Conservation (phyloP, 2,888 invertebrate genomes). For the Cyclophora punctaria region DNA sequence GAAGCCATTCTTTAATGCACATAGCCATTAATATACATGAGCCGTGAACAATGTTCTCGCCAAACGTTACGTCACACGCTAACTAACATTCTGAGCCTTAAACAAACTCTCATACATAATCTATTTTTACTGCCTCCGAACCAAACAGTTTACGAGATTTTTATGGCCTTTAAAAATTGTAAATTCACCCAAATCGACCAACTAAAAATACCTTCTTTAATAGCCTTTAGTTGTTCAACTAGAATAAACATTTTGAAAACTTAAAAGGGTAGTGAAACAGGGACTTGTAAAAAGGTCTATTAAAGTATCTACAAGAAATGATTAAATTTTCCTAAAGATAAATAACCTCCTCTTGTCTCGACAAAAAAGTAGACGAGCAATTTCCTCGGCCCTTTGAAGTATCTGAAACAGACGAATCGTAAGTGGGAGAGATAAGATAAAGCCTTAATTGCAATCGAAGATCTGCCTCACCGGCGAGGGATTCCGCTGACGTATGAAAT, state of each 20-base stretch:
- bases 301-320: constrained; percentile 3
- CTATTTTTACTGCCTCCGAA: background rate
- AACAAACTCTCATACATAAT: constrained; percentile 2
- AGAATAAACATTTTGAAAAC: no score
- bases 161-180: no score
- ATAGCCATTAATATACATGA: constrained; percentile 18
- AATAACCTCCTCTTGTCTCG: constrained; percentile 6
- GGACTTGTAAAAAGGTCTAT: constrained; percentile 5
- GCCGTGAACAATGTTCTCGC: constrained; percentile 12
- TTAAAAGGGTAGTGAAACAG: background rate
- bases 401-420: constrained; percentile 19
- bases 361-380: constrained; percentile 15
- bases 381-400: constrained; percentile 21
- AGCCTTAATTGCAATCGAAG: constrained; percentile 31
- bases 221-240: no score
- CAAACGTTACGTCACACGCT: constrained; percentile 9
- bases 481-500: constrained; percentile 7
- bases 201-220: no score
- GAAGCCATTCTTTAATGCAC: constrained; percentile 17
- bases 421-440: constrained; percentile 23
- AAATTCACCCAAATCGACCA: no score
- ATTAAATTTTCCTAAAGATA: constrained; percentile 10
- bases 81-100: background rate
- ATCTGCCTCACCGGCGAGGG: constrained; percentile 13
- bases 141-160: background rate